A percentile compares a stretch with the other conserved stretches of the same genome.
phyloP scores from a whole-genome alignment of 1,140 invertebrate genomes.

The Argopecten irradians region DNA sequence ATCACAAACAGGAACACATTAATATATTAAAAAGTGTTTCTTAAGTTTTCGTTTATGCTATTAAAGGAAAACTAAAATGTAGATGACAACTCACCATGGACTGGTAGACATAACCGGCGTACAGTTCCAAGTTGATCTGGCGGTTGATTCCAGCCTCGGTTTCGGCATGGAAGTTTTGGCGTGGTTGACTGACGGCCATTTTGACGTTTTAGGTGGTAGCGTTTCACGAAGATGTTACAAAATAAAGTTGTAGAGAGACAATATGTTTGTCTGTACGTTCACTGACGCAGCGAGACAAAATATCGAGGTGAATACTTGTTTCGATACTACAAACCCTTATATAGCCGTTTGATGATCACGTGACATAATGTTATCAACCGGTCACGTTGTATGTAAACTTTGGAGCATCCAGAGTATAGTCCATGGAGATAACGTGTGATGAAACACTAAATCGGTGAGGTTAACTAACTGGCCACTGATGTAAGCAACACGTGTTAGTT shows the following conservation, averaged over 20 bases:
- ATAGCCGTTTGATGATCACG: neutral
- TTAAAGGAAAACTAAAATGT: too few relatives aligned
- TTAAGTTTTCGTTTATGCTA: too few relatives aligned
- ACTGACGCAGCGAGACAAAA: constrained; percentile 71
- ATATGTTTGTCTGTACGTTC: constrained; percentile 68
- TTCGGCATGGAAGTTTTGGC: constrained; percentile 88
- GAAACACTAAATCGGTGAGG: too few relatives aligned
- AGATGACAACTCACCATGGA: constrained; percentile 83
- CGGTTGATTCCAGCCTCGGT: constrained; percentile 88
- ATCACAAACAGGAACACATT: too few relatives aligned
- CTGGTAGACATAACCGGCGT: constrained; percentile 89
- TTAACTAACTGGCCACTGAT: too few relatives aligned
- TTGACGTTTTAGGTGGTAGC: constrained; percentile 29
- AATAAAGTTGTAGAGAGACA: neutral
- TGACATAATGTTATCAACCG: neutral
- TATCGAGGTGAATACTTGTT: neutral
- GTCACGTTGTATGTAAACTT: neutral
- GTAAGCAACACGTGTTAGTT: too few relatives aligned
- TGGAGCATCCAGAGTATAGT: neutral
- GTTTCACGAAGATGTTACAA: neutral
- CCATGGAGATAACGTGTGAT: too few relatives aligned
- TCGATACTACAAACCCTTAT: neutral
- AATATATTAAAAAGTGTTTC: too few relatives aligned
- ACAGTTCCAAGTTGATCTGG: constrained; percentile 93
- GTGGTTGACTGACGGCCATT: constrained; percentile 73